These are phyloP conservation scores for Eristalis intricaria DNA, from an alignment of 2,888 invertebrate genomes.

Conservation along the genomic window DNA sequence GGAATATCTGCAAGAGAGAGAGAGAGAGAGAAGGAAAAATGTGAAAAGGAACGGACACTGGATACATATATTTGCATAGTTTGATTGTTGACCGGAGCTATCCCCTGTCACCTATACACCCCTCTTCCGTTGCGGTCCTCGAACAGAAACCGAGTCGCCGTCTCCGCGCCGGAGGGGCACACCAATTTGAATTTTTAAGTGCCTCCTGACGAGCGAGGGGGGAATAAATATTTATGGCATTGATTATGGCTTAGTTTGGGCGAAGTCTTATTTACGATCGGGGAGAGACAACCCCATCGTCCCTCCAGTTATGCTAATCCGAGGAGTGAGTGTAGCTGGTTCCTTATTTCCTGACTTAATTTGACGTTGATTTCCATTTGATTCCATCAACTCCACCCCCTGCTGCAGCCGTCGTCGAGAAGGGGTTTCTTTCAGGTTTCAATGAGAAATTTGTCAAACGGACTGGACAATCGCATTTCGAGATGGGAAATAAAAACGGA, in stretches of 20 bases:
- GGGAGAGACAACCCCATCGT: background rate
- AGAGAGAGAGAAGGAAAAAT: background rate
- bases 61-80: slow-evolving; percentile 54
- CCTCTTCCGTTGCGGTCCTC: background rate
- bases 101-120: background rate
- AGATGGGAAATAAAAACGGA: slow-evolving; percentile 7
- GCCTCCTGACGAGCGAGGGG: background rate
- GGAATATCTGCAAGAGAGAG: slow-evolving; percentile 87
- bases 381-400: background rate
- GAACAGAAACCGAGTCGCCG: background rate
- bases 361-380: background rate
- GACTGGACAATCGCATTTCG: slow-evolving; percentile 8
- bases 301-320: background rate
- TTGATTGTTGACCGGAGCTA: slow-evolving; percentile 32
- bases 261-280: slow-evolving; percentile 14
- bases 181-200: slow-evolving; percentile 59
- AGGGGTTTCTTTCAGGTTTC: background rate
- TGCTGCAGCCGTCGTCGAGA: background rate
- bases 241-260: slow-evolving; percentile 37
- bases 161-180: background rate
- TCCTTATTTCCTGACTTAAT: background rate
- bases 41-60: background rate
- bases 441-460: slow-evolving; percentile 10
- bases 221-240: slow-evolving; percentile 34
- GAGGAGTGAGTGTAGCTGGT: background rate